Conservation (phyloP, 2,797 vertebrate genomes). For the Pygocentrus nattereri region DNA sequence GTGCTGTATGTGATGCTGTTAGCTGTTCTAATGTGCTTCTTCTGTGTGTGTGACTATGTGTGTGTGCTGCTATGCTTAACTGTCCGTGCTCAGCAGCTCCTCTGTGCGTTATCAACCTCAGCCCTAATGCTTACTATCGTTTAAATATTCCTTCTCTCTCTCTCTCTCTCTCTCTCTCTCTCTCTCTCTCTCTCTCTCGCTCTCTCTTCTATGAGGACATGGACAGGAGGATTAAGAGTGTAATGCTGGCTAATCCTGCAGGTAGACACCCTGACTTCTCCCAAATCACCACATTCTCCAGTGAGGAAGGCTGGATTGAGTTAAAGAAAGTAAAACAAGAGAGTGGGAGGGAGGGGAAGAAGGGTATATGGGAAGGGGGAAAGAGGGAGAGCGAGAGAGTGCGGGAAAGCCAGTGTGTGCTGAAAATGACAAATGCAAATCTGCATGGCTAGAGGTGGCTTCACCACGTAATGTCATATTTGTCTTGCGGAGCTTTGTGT, state of each 20-base stretch:
- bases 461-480: slow-evolving; percentile 52
- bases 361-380: slow-evolving; percentile 49
- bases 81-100: not conserved
- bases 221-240: slow-evolving; percentile 76
- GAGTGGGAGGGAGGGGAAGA: slow-evolving; percentile 67
- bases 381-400: slow-evolving; percentile 59
- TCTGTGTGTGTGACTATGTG: slow-evolving; percentile 21
- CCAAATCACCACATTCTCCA: slow-evolving; percentile 67
- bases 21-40: not conserved
- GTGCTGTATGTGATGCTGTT: not conserved
- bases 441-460: slow-evolving; percentile 46
- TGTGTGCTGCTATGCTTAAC: not conserved
- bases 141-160: slow-evolving; percentile 57
- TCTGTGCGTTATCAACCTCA: slow-evolving; percentile 53
- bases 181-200: not conserved
- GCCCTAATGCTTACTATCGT: slow-evolving; percentile 50
- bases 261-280: slow-evolving; percentile 72
- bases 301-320: slow-evolving; percentile 49
- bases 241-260: slow-evolving; percentile 83
- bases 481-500: slow-evolving; percentile 39
- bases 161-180: not conserved
- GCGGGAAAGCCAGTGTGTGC: slow-evolving; percentile 61
- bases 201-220: slow-evolving; percentile 57
- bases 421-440: slow-evolving; percentile 59
- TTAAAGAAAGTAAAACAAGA: slow-evolving; percentile 55